Evolutionary conservation across 2,113 vertebrate genomes (phyloP).

Genomic region (Albula goreensis): DNA sequence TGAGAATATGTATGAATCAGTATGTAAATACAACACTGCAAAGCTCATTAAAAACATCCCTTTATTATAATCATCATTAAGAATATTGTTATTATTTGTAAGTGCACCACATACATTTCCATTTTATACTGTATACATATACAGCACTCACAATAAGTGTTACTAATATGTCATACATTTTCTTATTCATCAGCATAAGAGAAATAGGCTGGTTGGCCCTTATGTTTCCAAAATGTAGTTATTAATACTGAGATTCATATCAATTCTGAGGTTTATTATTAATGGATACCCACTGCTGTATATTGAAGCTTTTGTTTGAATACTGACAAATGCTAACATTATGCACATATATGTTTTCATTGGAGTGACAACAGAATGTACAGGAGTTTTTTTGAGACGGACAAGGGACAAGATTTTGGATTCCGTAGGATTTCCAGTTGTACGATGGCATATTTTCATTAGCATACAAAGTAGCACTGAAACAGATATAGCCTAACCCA

Average conservation of each 20-base stretch:
- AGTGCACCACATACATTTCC: conserved; percentile 51
- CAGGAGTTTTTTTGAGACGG: neutral
- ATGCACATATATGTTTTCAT: neutral
- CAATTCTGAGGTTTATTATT: neutral
- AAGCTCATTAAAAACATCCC: conserved; percentile 49
- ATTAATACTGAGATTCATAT: neutral
- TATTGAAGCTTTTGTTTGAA: neutral
- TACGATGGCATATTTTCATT: neutral
- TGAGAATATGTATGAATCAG: neutral
- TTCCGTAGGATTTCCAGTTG: neutral
- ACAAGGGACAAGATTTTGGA: neutral
- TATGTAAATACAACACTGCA: conserved; percentile 42
- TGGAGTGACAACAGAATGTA: neutral
- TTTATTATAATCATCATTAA: conserved; percentile 61
- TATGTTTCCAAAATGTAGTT: conserved; percentile 3
- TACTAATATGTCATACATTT: neutral
- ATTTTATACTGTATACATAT: conserved; percentile 17
- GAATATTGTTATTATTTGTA: conserved; percentile 47
- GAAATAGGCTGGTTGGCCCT: neutral
- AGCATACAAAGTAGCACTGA: neutral
- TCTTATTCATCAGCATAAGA: neutral
- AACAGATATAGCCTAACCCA: neutral
- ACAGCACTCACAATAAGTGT: neutral
- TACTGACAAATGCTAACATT: neutral
- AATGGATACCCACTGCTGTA: neutral